These are phyloP conservation scores for Chloropsis hardwickii DNA, from an alignment of 2,113 vertebrate genomes.

Conservation along the genomic window DNA sequence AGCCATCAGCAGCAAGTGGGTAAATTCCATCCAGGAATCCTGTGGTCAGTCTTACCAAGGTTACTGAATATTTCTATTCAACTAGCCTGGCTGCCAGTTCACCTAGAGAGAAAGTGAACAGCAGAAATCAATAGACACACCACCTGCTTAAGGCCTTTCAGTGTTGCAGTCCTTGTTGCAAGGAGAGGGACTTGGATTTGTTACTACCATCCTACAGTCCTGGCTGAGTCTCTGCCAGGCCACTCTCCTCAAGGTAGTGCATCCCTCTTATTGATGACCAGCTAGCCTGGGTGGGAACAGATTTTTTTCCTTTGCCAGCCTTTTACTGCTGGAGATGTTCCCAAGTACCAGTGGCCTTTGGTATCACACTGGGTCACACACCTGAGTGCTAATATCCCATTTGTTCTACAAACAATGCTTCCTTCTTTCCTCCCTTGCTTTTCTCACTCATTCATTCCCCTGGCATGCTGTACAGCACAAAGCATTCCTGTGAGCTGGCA, in stretches of 20 bases:
- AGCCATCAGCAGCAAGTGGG: not conserved
- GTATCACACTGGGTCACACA: not conserved
- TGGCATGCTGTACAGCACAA: not conserved
- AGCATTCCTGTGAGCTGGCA: conserved; percentile 34
- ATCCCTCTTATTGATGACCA: not conserved
- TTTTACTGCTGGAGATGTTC: not conserved
- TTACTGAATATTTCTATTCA: not conserved
- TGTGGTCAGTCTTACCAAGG: not conserved
- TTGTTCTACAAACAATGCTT: conserved; percentile 44
- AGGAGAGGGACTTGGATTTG: not conserved
- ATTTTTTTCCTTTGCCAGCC: not conserved
- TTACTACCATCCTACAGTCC: not conserved
- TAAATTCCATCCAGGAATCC: not conserved
- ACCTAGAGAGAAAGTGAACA: not conserved
- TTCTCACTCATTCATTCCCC: not conserved
- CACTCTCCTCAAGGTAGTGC: not conserved
- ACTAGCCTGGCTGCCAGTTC: fast-evolving
- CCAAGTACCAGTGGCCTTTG: not conserved
- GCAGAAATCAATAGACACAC: not conserved
- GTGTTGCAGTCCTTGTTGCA: not conserved
- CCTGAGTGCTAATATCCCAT: conserved; percentile 5
- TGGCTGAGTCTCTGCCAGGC: not conserved
- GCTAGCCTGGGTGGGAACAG: not conserved
- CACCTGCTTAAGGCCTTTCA: not conserved
- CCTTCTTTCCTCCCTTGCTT: conserved; percentile 15